A percentile compares a stretch with the other conserved stretches of the same genome.
phyloP scores from a whole-genome alignment of 2,113 vertebrate genomes.

The Pangasianodon hypophthalmus region DNA sequence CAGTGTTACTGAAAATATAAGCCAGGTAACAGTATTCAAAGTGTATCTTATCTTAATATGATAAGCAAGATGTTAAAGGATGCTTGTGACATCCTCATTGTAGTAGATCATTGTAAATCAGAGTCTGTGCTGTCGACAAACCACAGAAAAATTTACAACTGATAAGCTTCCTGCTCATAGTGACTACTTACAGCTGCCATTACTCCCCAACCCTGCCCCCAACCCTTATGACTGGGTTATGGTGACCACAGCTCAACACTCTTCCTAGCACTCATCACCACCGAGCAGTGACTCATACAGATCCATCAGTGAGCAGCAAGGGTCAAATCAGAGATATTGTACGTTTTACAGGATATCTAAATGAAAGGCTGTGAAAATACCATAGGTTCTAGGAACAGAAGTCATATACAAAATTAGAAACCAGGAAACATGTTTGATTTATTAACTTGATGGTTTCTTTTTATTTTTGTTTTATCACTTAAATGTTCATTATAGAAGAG shows the following conservation, averaged over 20 bases:
- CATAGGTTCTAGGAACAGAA: conserved; percentile 12
- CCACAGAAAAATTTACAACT: conserved; percentile 25
- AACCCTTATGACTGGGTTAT: conserved; percentile 13
- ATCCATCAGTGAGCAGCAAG: background rate
- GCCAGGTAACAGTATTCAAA: background rate
- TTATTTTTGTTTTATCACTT: background rate
- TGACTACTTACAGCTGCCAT: conserved; percentile 18
- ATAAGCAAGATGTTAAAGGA: background rate
- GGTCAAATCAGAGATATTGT: conserved; percentile 30
- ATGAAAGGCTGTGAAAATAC: conserved; percentile 16
- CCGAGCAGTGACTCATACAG: background rate
- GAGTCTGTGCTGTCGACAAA: conserved; percentile 20
- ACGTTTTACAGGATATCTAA: conserved; percentile 41
- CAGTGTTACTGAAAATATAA: background rate
- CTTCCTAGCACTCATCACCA: conserved; percentile 43
- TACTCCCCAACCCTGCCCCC: background rate
- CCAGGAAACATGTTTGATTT: background rate
- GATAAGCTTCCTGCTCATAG: conserved; percentile 11
- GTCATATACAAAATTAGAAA: conserved; percentile 30
- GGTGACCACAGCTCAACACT: conserved; percentile 46
- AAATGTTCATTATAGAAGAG: background rate
- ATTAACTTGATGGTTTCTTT: background rate
- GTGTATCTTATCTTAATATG: background rate
- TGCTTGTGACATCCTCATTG: background rate
- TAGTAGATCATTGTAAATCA: conserved; percentile 14